Base-by-base conservation (phyloP, 2,113 vertebrate species). In the Alosa alosa region DNA sequence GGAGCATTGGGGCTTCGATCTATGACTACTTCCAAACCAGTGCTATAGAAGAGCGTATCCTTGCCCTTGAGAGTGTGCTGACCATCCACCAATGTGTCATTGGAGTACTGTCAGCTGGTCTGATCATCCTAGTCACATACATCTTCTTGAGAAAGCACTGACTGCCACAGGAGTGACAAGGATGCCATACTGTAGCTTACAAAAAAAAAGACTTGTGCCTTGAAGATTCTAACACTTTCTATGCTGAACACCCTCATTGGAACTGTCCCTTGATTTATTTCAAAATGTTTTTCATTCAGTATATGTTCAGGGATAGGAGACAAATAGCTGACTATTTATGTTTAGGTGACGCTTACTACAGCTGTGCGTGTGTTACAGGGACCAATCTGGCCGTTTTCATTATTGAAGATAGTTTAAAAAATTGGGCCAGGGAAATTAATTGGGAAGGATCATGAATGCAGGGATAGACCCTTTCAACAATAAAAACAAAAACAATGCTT, bases 21-120 rank as follows among this genome's bases (percentile, higher is more conserved):
- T 95, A 95, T 1, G 94, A 95, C 91, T 95, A 95, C 90, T 91
- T 95, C 88, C 91, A 94, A 89, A 94, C 94, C 89, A 94, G 91
- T 0, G 93, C 94, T 87, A 95, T 95, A 93, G 94, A 95, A 91
- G 90, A 94, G 91, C 89, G 94, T 89, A 94, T 95, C 88, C 91
- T 93, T 90, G 89, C 91, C 0, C 90, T 95, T 88, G 94, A 95
- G 82, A 93, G 91, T 13, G 91, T 92, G 49, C 92, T 95, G 18
- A 89, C 91, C 17, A 92, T 94, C 84, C 94, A 95, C 88, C 94
- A 95, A 92, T 92, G 90, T 85, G 90, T 94, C 85, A 95, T 95
- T 0, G 90, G 87, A 0, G 91, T 46, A 25, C 90, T 94, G 78
- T 92, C 93, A 0, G 92, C 93, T 0, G 91, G 93, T 81, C 92